A percentile compares a stretch with the other conserved stretches of the same genome.
Conservation (phyloP, 1,140 invertebrate genomes). For the Maconellicoccus hirsutus region DNA sequence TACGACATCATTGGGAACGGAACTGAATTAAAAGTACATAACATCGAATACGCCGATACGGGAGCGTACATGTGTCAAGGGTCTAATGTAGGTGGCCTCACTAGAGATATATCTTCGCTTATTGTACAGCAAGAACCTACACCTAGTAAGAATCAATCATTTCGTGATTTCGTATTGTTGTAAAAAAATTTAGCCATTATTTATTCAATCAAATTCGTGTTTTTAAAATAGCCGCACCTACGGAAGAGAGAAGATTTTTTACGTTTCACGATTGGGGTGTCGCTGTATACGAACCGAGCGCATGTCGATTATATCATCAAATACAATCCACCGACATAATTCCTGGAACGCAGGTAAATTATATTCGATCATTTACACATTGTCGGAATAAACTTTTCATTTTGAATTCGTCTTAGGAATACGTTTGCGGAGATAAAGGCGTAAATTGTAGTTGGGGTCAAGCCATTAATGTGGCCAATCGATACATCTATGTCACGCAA, state of each 20-base stretch:
- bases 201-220: neutral
- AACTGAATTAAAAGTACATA: conserved; percentile 50
- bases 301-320: conserved; percentile 57
- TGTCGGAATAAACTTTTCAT: too few species aligned
- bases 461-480: conserved; percentile 57
- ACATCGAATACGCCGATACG: conserved; percentile 57
- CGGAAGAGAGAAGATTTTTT: conserved; percentile 55
- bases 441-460: conserved; percentile 57
- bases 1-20: conserved; percentile 57
- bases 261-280: conserved; percentile 67
- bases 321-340: conserved; percentile 63
- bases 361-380: neutral
- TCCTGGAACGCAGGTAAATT: conserved; percentile 52
- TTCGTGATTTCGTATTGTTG: neutral
- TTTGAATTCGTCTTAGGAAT: conserved; percentile 40
- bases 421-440: conserved; percentile 55
- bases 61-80: conserved; percentile 69
- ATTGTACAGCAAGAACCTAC: conserved; percentile 57
- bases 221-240: conserved; percentile 41
- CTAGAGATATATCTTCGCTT: conserved; percentile 56
- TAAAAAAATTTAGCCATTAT: neutral
- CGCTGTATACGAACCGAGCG: conserved; percentile 60
- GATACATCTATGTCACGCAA: conserved; percentile 64
- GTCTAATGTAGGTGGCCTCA: conserved; percentile 53
- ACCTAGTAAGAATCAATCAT: conserved; percentile 41